A percentile compares a stretch with the other conserved stretches of the same genome.
phyloP scores from a whole-genome alignment of 2,797 vertebrate species.

The Pseudocheirus occidentalis region DNA sequence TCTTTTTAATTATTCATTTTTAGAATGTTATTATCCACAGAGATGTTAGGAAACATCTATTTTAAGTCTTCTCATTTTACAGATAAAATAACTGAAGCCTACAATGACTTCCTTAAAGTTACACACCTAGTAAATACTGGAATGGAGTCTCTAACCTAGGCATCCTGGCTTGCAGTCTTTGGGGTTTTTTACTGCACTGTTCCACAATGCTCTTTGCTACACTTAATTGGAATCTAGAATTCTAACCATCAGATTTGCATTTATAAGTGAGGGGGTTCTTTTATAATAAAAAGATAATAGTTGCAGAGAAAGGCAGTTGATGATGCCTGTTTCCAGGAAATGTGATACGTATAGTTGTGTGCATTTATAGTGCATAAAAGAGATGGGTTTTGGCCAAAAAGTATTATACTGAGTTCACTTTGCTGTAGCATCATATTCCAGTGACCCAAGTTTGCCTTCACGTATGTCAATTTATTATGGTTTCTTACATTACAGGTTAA shows the following conservation, averaged over 20 bases:
- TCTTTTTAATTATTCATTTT: background rate
- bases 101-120: background rate
- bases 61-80: background rate
- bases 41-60: background rate
- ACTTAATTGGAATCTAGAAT: background rate
- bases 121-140: background rate
- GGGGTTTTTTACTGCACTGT: background rate
- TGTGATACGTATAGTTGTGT: background rate
- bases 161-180: background rate
- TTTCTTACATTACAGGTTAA: slow-evolving; percentile 88
- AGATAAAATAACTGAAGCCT: background rate
- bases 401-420: background rate
- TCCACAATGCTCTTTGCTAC: background rate
- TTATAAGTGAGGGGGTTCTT: background rate
- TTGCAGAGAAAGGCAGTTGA: background rate
- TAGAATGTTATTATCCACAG: background rate
- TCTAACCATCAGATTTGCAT: background rate
- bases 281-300: background rate
- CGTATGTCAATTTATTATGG: slow-evolving; percentile 17
- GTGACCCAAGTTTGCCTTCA: slow-evolving; percentile 38
- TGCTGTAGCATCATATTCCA: background rate
- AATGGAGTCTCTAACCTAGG: background rate
- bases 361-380: background rate
- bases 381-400: background rate
- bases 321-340: background rate